Evolutionary conservation across 2,113 vertebrate genomes (phyloP).

Genomic region (Myxocyprinus asiaticus): DNA sequence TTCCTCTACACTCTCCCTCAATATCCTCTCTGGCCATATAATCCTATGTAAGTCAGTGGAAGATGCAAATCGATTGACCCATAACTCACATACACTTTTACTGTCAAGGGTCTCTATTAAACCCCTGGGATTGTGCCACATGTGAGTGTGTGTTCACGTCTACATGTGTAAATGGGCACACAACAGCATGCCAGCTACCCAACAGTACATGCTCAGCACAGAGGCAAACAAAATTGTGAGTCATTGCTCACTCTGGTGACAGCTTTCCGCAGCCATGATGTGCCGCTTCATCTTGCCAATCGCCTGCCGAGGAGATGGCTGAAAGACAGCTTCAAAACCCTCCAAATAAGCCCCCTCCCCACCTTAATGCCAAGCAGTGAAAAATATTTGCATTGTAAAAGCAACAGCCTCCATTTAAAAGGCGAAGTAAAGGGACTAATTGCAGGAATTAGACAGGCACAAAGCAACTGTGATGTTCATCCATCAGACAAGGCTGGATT

Average conservation of each 20-base stretch:
- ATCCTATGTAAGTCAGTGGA: slow-evolving; percentile 20
- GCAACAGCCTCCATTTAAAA: background rate
- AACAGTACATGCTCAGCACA: background rate
- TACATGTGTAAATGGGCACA: slow-evolving; percentile 3
- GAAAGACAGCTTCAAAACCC: slow-evolving; percentile 18
- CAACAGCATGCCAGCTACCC: background rate
- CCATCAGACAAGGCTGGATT: too few species aligned
- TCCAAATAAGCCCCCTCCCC: background rate
- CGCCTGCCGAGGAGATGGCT: background rate
- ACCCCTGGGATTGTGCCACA: slow-evolving; percentile 34
- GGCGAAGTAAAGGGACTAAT: too few species aligned
- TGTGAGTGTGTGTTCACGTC: background rate
- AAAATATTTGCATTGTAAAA: slow-evolving; percentile 29
- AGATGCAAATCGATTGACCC: slow-evolving; percentile 51
- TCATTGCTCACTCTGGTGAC: slow-evolving; percentile 50
- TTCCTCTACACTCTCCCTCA: background rate
- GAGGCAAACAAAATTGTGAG: slow-evolving; percentile 58
- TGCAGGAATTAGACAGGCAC: too few species aligned
- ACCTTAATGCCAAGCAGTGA: background rate
- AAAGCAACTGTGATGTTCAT: too few species aligned
- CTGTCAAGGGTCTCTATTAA: slow-evolving; percentile 51
- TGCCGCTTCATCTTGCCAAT: background rate
- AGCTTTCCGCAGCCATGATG: slow-evolving; percentile 27
- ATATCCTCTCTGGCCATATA: slow-evolving; percentile 12
- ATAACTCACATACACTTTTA: slow-evolving; percentile 46